Evolutionary conservation across 1,140 invertebrate genomes (phyloP).

Genomic region (Helicoverpa armigera): DNA sequence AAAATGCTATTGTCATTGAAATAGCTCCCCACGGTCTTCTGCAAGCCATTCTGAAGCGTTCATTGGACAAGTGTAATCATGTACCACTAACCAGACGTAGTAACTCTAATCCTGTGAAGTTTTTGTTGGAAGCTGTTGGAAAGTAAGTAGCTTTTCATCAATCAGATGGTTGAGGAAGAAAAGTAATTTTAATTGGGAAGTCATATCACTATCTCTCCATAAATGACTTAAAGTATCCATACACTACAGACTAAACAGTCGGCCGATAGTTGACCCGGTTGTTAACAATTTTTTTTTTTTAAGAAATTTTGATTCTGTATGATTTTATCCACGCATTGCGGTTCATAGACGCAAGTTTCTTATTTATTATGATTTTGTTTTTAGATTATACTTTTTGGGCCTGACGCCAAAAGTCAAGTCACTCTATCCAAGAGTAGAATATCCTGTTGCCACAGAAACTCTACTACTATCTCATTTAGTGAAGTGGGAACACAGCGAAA

Average conservation of each 20-base stretch:
- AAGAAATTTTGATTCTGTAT: too few relatives aligned
- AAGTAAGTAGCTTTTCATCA: conserved; percentile 77
- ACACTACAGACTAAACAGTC: too few relatives aligned
- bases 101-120: conserved; percentile 89
- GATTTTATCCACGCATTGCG: too few relatives aligned
- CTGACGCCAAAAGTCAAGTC: conserved; percentile 72
- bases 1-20: conserved; percentile 89
- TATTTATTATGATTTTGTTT: conserved; percentile 16
- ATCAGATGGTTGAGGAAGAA: background rate
- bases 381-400: conserved; percentile 73
- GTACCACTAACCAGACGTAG: conserved; percentile 92
- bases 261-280: too few relatives aligned
- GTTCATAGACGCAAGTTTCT: too few relatives aligned
- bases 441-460: conserved; percentile 92
- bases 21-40: conserved; percentile 91
- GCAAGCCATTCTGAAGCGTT: conserved; percentile 69
- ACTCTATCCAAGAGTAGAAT: conserved; percentile 88
- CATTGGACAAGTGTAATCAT: conserved; percentile 86
- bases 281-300: too few relatives aligned
- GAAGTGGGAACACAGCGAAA: conserved; percentile 95
- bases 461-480: conserved; percentile 91
- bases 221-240: too few relatives aligned
- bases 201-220: too few relatives aligned
- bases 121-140: conserved; percentile 91
- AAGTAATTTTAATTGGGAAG: too few relatives aligned